phyloP scores from a whole-genome alignment of 53 echinoderm and acorn worm species.

The Paracentrotus lividus region DNA sequence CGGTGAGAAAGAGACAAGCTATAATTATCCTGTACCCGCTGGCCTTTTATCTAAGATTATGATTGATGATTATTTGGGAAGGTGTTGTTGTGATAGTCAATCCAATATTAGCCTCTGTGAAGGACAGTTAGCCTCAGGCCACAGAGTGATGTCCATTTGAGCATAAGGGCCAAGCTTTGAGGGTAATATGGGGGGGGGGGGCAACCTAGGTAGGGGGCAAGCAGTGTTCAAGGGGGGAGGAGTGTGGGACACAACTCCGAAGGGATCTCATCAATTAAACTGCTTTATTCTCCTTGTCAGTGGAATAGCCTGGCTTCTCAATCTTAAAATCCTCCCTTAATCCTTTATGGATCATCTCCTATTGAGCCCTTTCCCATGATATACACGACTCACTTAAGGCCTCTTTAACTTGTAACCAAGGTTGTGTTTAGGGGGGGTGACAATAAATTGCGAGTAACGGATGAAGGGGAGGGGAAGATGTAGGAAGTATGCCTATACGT shows the following conservation, averaged over 20 bases:
- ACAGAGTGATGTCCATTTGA: constrained; percentile 29
- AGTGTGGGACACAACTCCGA: background rate
- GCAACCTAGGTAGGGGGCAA: background rate
- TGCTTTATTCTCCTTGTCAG: background rate
- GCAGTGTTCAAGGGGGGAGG: background rate
- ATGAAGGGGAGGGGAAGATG: background rate
- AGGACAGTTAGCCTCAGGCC: constrained; percentile 22
- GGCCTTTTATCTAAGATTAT: background rate
- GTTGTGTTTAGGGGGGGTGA: too few relatives aligned
- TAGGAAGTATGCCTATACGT: background rate
- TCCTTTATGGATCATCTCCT: constrained; percentile 45
- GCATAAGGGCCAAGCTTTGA: constrained; percentile 15
- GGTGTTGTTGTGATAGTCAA: constrained; percentile 26
- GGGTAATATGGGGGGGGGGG: background rate
- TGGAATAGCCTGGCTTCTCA: constrained; percentile 2
- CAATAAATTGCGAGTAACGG: background rate
- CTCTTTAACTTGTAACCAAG: too few relatives aligned
- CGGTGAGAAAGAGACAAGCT: background rate
- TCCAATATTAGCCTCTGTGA: constrained; percentile 36
- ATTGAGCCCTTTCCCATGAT: too few relatives aligned
- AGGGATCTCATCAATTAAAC: constrained; percentile 27
- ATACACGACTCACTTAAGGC: too few relatives aligned
- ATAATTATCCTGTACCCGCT: background rate
- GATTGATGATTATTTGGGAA: background rate
- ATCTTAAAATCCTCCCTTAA: background rate